Evolutionary conservation across 2,888 invertebrate genomes (phyloP).

Genomic region (Agrotis clavis): DNA sequence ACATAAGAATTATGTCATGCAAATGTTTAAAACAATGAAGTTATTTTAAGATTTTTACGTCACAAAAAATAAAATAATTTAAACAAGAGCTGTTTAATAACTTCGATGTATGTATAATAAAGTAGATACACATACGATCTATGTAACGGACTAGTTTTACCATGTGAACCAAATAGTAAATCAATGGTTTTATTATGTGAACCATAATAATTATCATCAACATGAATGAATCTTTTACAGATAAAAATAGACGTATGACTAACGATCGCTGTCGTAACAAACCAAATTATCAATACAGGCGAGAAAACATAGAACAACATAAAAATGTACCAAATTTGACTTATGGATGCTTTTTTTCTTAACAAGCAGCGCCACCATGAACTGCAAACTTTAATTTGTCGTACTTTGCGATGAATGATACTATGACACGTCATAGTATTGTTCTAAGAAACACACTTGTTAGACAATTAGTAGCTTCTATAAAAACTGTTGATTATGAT

Average conservation of each 20-base stretch:
- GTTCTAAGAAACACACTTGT: conserved; percentile 39
- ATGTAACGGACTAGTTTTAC: not conserved
- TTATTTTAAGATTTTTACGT: not conserved
- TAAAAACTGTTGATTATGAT: conserved; percentile 39
- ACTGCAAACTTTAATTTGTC: too few species aligned
- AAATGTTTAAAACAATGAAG: not conserved
- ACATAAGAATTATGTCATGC: conserved; percentile 2
- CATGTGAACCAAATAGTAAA: not conserved
- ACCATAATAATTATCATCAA: conserved; percentile 2
- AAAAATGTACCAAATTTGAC: too few species aligned
- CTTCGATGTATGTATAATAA: too few species aligned
- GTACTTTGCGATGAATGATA: conserved; percentile 29
- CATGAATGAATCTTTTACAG: not conserved
- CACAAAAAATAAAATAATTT: too few species aligned
- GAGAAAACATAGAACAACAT: too few species aligned
- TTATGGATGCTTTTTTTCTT: too few species aligned
- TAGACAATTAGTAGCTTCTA: conserved; percentile 30
- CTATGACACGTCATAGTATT: conserved; percentile 45
- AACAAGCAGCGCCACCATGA: too few species aligned
- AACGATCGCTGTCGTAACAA: conserved; percentile 6
- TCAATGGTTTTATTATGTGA: conserved; percentile 6
- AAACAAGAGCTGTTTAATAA: too few species aligned
- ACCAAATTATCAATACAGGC: too few species aligned
- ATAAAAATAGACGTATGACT: conserved; percentile 27
- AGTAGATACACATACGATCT: too few species aligned